Evolutionary conservation across 2,113 vertebrate species (phyloP).

Genomic region (Misgurnus mizolepis): DNA sequence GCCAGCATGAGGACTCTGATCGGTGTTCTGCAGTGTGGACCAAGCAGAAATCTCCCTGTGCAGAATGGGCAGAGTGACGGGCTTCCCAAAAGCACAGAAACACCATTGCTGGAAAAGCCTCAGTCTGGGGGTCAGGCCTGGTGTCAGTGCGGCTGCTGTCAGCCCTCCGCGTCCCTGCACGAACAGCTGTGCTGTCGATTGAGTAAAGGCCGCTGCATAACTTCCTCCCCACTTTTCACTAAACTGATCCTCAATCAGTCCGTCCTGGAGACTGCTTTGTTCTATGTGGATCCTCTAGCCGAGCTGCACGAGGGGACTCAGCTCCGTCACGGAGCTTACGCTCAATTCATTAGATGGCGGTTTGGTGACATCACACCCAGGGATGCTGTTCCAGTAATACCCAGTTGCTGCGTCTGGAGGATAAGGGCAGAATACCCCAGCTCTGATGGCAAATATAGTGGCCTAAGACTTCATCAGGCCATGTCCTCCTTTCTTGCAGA

Average conservation of each 20-base stretch:
- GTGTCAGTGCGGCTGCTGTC: slow-evolving; percentile 74
- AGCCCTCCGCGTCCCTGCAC: slow-evolving; percentile 28
- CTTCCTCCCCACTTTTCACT: slow-evolving; percentile 67
- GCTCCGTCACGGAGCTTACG: slow-evolving; percentile 75
- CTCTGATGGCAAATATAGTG: slow-evolving; percentile 64
- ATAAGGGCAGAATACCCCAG: slow-evolving; percentile 74
- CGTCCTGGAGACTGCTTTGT: slow-evolving; percentile 68
- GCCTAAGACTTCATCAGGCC: slow-evolving; percentile 51
- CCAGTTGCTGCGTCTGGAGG: slow-evolving; percentile 78
- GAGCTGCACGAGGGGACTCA: not conserved
- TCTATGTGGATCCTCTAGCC: slow-evolving; percentile 76
- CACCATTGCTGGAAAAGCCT: slow-evolving; percentile 18
- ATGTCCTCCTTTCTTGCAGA: not conserved
- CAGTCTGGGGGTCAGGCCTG: slow-evolving; percentile 55
- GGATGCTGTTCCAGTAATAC: slow-evolving; percentile 68
- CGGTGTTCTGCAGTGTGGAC: slow-evolving; percentile 50
- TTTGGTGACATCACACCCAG: slow-evolving; percentile 68
- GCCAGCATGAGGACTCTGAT: slow-evolving; percentile 58
- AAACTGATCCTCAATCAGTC: slow-evolving; percentile 69
- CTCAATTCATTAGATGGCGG: slow-evolving; percentile 76
- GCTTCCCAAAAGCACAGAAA: not conserved
- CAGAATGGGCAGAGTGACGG: not conserved
- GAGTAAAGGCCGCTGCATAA: slow-evolving; percentile 65
- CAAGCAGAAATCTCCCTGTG: not conserved
- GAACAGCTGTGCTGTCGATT: slow-evolving; percentile 81